Evolutionary conservation across 2,113 vertebrate species (phyloP).

Genomic region (Conger conger): DNA sequence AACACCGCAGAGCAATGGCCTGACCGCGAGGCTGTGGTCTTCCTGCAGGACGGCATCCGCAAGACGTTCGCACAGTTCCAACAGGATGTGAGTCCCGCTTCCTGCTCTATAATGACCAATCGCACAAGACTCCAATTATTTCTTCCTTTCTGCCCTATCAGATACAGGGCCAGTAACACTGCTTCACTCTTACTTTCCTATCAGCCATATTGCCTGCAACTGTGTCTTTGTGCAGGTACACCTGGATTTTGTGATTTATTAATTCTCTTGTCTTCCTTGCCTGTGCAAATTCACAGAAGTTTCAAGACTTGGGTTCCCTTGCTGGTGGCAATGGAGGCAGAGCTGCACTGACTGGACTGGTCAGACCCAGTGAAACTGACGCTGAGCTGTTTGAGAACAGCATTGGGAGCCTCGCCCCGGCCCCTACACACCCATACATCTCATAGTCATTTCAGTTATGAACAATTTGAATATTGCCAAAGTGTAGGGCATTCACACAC

Average conservation of each 20-base stretch:
- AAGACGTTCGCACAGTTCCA: slow-evolving; percentile 83
- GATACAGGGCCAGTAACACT: too few relatives aligned
- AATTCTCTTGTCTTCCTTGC: background rate
- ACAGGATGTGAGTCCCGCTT: slow-evolving; percentile 73
- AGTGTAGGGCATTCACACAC: background rate
- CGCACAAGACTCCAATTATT: background rate
- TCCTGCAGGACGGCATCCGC: slow-evolving; percentile 69
- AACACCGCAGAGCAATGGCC: slow-evolving; percentile 63
- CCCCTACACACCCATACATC: background rate
- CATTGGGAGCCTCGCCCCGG: too few relatives aligned
- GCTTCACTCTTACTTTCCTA: too few relatives aligned
- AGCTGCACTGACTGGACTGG: too few relatives aligned
- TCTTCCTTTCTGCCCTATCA: background rate
- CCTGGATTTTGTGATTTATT: background rate
- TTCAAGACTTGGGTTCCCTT: background rate
- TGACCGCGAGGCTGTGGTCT: slow-evolving; percentile 72
- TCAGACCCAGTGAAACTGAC: background rate
- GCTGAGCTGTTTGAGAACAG: background rate
- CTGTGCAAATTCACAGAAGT: background rate
- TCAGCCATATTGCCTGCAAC: too few relatives aligned
- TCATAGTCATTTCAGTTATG: too few relatives aligned
- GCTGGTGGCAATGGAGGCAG: too few relatives aligned
- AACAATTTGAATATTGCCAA: too few relatives aligned
- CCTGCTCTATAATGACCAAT: background rate
- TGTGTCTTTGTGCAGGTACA: background rate